These are phyloP conservation scores for Phataginus tricuspis DNA, from an alignment of 2,797 vertebrate genomes.

Conservation along the genomic window DNA sequence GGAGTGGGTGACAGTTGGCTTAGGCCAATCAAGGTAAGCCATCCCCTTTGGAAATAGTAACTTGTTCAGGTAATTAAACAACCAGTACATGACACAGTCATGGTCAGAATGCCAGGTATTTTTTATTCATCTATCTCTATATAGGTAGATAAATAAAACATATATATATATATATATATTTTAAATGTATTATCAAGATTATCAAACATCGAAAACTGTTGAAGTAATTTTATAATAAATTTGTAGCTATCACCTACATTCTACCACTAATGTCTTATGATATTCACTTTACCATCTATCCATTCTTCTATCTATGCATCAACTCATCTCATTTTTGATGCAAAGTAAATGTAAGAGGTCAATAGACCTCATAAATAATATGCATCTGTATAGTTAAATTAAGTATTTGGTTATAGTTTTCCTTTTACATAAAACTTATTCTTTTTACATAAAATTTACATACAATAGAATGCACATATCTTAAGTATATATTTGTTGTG, in stretches of 20 bases:
- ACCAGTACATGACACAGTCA: background rate
- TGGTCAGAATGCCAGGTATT: background rate
- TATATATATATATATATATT: background rate
- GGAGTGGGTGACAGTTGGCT: background rate
- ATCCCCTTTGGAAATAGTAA: background rate
- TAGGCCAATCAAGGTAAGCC: background rate
- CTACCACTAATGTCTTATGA: background rate
- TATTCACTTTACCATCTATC: background rate
- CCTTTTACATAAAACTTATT: constrained; percentile 18
- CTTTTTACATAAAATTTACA: background rate
- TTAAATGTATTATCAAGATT: background rate
- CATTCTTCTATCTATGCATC: background rate
- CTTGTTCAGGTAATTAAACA: background rate
- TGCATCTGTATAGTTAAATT: background rate
- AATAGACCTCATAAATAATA: background rate
- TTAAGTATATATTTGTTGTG: background rate
- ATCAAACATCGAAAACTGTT: background rate
- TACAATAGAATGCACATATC: background rate
- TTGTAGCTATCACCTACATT: background rate
- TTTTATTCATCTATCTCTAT: background rate
- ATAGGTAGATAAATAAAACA: no score
- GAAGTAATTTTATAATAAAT: background rate
- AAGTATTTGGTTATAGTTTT: background rate
- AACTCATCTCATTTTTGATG: background rate
- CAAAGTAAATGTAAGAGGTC: background rate